phyloP scores from a whole-genome alignment of 2,113 vertebrate species.

The Ceyx melanurus region DNA sequence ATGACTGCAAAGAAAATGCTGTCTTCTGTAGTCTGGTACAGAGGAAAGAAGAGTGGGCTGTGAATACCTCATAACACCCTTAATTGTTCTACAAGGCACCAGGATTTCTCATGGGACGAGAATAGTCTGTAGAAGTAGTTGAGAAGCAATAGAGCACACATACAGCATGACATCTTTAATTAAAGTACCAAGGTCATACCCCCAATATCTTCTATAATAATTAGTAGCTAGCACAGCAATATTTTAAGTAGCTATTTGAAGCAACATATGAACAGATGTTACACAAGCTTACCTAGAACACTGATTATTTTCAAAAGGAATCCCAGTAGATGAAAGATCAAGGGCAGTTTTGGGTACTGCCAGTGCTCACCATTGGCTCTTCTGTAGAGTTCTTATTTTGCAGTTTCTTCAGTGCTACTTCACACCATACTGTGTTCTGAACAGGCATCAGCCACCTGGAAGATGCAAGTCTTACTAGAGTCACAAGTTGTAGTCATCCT shows the following conservation, averaged over 20 bases:
- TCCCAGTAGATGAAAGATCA: background rate
- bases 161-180: background rate
- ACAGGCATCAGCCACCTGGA: background rate
- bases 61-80: background rate
- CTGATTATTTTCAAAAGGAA: background rate
- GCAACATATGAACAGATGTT: background rate
- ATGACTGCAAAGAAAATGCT: conserved; percentile 18
- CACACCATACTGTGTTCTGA: background rate
- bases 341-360: background rate
- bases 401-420: background rate
- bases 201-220: background rate
- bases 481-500: background rate
- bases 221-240: background rate
- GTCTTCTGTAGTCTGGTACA: conserved; percentile 31
- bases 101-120: background rate
- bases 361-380: background rate
- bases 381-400: background rate
- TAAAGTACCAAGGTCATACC: background rate
- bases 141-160: background rate
- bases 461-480: background rate
- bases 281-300: background rate
- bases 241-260: background rate
- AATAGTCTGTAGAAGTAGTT: background rate
- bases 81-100: conserved; percentile 36
- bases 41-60: background rate